These are phyloP conservation scores for Charanyca ferruginea DNA, from an alignment of 2,888 invertebrate genomes.

Conservation along the genomic window DNA sequence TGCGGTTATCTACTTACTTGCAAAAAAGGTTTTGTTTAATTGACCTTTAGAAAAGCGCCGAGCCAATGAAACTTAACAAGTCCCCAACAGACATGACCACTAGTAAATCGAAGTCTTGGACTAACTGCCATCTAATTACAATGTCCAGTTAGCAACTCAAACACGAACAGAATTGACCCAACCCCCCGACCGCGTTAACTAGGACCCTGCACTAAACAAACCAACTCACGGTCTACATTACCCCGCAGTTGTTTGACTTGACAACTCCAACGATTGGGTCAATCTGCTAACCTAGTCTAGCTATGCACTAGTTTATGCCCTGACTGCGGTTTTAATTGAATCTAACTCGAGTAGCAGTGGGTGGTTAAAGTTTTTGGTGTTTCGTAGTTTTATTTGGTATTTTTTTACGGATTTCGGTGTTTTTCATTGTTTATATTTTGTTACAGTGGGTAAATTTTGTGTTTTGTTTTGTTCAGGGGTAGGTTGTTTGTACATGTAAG, in stretches of 20 bases:
- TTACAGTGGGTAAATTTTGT: no score
- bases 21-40: no score
- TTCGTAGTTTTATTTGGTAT: no score
- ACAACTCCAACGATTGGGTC: slow-evolving; percentile 61
- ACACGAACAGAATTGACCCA: slow-evolving; percentile 2
- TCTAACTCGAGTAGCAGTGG: no score
- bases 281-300: slow-evolving; percentile 30
- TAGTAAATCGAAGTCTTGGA: slow-evolving; percentile 6
- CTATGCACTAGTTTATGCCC: slow-evolving; percentile 1
- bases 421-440: no score
- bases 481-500: no score
- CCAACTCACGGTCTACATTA: slow-evolving; percentile 47
- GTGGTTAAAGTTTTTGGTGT: no score
- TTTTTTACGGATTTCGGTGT: no score
- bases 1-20: no score
- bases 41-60: no score
- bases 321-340: slow-evolving; percentile 21
- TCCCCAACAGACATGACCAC: neutral
- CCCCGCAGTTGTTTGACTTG: slow-evolving; percentile 65
- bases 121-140: slow-evolving; percentile 31
- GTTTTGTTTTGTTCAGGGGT: no score
- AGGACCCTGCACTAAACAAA: slow-evolving; percentile 48
- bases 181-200: slow-evolving; percentile 39
- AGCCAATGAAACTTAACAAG: no score
- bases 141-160: slow-evolving; percentile 48